Percentiles rank a stretch among this genome's conserved stretches.
phyloP scores from a whole-genome alignment of 2,888 invertebrate genomes.

The Synergus gifuensis region DNA sequence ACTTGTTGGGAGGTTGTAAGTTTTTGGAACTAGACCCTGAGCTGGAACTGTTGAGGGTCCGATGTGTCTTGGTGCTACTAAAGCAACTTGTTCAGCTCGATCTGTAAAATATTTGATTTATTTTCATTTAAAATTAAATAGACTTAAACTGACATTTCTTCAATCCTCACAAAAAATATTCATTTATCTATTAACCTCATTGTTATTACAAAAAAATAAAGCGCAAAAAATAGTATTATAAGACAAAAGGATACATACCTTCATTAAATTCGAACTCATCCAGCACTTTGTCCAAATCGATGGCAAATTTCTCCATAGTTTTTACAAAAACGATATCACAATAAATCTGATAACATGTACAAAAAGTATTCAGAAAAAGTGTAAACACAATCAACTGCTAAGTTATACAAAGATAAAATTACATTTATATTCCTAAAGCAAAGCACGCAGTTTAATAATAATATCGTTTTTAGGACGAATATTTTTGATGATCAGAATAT shows the following conservation, averaged over 20 bases:
- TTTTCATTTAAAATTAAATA: neutral
- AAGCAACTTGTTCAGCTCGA: constrained; percentile 73
- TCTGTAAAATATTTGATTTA: constrained; percentile 61
- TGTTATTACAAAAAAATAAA: neutral
- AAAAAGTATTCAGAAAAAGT: neutral
- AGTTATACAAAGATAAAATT: neutral
- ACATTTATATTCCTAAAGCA: neutral
- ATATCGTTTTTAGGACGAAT: neutral
- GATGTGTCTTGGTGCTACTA: constrained; percentile 57
- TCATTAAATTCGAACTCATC: constrained; percentile 91
- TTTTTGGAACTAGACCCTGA: constrained; percentile 53
- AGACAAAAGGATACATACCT: constrained; percentile 71
- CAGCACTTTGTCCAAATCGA: constrained; percentile 90
- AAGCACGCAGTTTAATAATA: neutral
- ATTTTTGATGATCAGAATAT: neutral
- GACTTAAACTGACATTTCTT: too few relatives aligned
- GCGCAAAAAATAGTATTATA: neutral
- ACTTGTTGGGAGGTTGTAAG: constrained; percentile 51
- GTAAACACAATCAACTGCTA: constrained; percentile 1
- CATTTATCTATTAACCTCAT: neutral
- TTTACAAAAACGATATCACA: neutral
- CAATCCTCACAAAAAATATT: neutral
- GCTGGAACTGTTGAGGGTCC: constrained; percentile 49
- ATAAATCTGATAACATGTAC: constrained; percentile 9
- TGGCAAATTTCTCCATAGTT: constrained; percentile 81